phyloP scores from a whole-genome alignment of 2,113 vertebrate genomes.

The Pristiophorus japonicus region DNA sequence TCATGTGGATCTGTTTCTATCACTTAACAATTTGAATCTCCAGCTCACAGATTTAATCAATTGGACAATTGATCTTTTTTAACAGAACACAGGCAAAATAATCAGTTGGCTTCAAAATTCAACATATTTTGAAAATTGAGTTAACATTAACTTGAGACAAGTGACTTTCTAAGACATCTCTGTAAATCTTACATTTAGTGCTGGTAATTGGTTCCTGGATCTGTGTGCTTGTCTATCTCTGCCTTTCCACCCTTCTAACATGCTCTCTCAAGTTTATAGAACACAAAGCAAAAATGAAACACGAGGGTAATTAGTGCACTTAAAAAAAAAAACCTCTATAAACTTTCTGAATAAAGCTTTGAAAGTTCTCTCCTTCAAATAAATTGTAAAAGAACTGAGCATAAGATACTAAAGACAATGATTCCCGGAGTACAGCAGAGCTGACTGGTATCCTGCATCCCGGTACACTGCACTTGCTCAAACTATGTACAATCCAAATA shows the following conservation, averaged over 20 bases:
- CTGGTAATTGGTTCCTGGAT: neutral
- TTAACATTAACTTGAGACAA: neutral
- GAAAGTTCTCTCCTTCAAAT: neutral
- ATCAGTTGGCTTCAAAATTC: neutral
- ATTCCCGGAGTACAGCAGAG: too few species aligned
- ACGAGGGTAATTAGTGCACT: neutral
- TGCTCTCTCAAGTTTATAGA: neutral
- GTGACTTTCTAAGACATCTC: neutral
- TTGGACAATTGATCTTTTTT: too few species aligned
- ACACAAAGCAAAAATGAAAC: neutral
- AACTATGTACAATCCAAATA: too few species aligned
- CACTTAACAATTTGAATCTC: too few species aligned
- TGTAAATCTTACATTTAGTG: neutral
- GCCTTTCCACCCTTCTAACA: too few species aligned
- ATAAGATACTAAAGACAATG: neutral
- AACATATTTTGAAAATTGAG: neutral
- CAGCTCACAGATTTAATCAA: too few species aligned
- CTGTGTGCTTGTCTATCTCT: neutral
- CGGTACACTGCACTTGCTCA: too few species aligned
- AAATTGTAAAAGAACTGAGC: neutral
- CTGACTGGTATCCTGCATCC: too few species aligned
- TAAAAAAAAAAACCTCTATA: too few species aligned
- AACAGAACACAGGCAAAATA: neutral
- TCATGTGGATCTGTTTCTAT: too few species aligned
- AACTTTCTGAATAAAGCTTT: neutral